Percentiles rank a stretch among this genome's conserved stretches.
phyloP scores from a whole-genome alignment of 2,797 vertebrate species.

The Silurus lanzhouensis region DNA sequence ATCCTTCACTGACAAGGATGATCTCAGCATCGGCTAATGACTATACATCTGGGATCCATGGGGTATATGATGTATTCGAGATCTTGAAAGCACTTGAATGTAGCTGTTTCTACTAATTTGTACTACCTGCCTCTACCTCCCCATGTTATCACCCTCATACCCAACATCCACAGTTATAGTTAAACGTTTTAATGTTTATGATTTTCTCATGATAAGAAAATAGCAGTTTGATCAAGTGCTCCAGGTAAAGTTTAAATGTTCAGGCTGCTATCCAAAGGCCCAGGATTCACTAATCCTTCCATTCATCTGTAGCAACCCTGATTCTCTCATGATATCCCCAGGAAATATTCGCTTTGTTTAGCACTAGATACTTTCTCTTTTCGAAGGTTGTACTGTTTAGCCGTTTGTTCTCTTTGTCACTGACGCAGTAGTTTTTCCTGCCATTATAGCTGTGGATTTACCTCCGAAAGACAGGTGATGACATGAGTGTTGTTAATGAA shows the following conservation, averaged over 20 bases:
- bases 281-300: background rate
- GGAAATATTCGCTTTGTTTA: background rate
- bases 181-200: background rate
- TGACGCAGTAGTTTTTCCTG: background rate
- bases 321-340: background rate
- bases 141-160: background rate
- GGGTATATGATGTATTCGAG: background rate
- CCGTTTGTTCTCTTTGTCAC: background rate
- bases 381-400: background rate
- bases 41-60: background rate
- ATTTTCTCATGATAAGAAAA: background rate
- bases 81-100: background rate
- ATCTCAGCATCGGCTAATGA: background rate
- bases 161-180: background rate
- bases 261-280: background rate
- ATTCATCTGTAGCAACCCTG: background rate
- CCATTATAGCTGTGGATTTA: background rate
- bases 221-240: background rate
- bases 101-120: background rate
- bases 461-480: background rate
- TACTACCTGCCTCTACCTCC: background rate
- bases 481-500: background rate
- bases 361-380: background rate
- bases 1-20: constrained; percentile 57
- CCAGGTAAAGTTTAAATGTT: background rate